Percentiles rank a stretch among this genome's conserved stretches.
These are phyloP conservation scores for Papilio xuthus DNA, from an alignment of 1,140 invertebrate species.

Conservation along the genomic window DNA sequence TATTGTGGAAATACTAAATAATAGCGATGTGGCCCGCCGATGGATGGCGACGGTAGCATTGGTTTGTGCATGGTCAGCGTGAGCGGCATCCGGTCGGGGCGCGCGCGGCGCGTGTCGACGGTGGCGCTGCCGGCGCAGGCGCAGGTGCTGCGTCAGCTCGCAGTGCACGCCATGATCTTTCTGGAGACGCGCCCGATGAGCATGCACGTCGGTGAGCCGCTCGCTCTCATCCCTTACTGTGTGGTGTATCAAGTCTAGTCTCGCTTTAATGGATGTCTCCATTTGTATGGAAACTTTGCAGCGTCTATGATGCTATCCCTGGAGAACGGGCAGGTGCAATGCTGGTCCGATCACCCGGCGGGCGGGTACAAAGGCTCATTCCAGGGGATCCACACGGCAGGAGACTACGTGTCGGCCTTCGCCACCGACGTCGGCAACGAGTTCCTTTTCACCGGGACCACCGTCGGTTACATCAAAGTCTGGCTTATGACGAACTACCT, in stretches of 20 bases:
- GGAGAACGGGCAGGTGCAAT: constrained; percentile 86
- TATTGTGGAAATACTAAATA: not conserved
- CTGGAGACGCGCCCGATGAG: constrained; percentile 77
- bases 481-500: constrained; percentile 86
- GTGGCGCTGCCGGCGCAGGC: constrained; percentile 56
- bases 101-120: constrained; percentile 60
- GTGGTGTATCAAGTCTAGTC: not conserved
- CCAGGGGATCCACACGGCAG: constrained; percentile 83
- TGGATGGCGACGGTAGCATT: too few relatives aligned
- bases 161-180: constrained; percentile 83
- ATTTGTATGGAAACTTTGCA: constrained; percentile 39
- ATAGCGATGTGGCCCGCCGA: not conserved
- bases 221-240: too few relatives aligned
- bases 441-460: constrained; percentile 86
- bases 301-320: constrained; percentile 85
- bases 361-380: constrained; percentile 85
- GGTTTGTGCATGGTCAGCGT: constrained; percentile 26
- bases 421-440: constrained; percentile 84
- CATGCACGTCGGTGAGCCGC: constrained; percentile 72
- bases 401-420: constrained; percentile 86
- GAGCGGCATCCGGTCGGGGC: constrained; percentile 58
- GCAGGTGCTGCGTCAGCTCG: constrained; percentile 65
- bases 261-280: not conserved
- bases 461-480: constrained; percentile 87
- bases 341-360: constrained; percentile 87